phyloP scores from a whole-genome alignment of 2,888 invertebrate genomes.

The Orchestes rusci region DNA sequence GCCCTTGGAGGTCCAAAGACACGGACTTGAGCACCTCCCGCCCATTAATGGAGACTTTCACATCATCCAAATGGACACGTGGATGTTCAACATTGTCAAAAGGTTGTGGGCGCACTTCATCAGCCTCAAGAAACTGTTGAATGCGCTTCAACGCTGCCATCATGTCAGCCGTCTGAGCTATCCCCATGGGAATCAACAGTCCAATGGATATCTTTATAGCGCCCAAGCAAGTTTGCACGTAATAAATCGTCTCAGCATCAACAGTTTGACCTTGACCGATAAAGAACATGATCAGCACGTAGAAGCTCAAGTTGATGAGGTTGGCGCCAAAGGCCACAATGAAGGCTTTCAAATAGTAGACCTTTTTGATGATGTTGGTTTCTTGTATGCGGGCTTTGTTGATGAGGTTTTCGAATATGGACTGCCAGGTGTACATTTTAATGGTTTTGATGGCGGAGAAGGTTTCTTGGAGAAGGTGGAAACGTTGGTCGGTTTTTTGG shows the following conservation, averaged over 20 bases:
- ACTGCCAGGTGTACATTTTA: slow-evolving; percentile 37
- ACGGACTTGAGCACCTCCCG: slow-evolving; percentile 41
- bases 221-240: slow-evolving; percentile 27
- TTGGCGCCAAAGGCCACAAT: slow-evolving; percentile 34
- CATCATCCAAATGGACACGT: slow-evolving; percentile 14
- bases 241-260: slow-evolving; percentile 31
- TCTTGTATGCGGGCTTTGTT: slow-evolving; percentile 54
- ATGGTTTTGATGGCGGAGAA: slow-evolving; percentile 34
- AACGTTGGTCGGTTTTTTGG: slow-evolving; percentile 37
- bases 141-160: slow-evolving; percentile 25
- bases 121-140: slow-evolving; percentile 17
- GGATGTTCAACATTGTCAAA: not conserved
- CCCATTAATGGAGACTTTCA: slow-evolving; percentile 28
- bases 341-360: slow-evolving; percentile 38
- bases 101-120: slow-evolving; percentile 3
- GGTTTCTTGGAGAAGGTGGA: slow-evolving; percentile 33
- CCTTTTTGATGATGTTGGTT: slow-evolving; percentile 49
- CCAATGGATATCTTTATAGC: slow-evolving; percentile 28
- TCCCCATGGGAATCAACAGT: slow-evolving; percentile 32
- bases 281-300: slow-evolving; percentile 31
- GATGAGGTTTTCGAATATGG: slow-evolving; percentile 43
- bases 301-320: slow-evolving; percentile 30
- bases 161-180: slow-evolving; percentile 31
- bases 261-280: slow-evolving; percentile 29
- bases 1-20: slow-evolving; percentile 42